Evolutionary conservation across 2,113 vertebrate genomes (phyloP).

Genomic region (Pyxicephalus adspersus): DNA sequence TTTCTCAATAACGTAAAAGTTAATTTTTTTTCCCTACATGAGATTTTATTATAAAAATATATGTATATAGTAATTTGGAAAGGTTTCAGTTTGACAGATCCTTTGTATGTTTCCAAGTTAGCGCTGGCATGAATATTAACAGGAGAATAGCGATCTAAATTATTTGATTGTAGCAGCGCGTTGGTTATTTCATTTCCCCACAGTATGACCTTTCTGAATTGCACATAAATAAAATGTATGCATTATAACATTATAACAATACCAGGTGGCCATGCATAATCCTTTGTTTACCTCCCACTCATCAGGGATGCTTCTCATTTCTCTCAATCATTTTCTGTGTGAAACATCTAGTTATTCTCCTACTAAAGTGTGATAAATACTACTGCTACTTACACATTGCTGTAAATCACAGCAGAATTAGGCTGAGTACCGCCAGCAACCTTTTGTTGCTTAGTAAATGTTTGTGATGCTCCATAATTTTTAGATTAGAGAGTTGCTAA

Average conservation of each 20-base stretch:
- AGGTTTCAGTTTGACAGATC: constrained; percentile 24
- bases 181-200: constrained; percentile 37
- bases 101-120: constrained; percentile 27
- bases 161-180: constrained; percentile 31
- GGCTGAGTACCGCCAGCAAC: too few species aligned
- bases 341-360: neutral
- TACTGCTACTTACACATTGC: too few species aligned
- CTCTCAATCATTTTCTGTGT: constrained; percentile 9
- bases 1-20: constrained; percentile 20
- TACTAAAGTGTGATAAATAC: neutral
- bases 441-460: too few species aligned
- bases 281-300: constrained; percentile 29
- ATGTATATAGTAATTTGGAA: constrained; percentile 34
- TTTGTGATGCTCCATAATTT: too few species aligned
- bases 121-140: constrained; percentile 31
- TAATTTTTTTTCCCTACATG: constrained; percentile 39
- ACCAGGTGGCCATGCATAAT: constrained; percentile 24
- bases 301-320: constrained; percentile 11
- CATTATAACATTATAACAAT: constrained; percentile 28
- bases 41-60: constrained; percentile 35
- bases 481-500: too few species aligned
- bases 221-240: constrained; percentile 38
- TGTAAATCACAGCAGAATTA: too few species aligned
- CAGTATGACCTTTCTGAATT: constrained; percentile 47
- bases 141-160: constrained; percentile 33